Base-by-base conservation (phyloP, 1,140 invertebrate species). In the Drosophila sucinea region DNA sequence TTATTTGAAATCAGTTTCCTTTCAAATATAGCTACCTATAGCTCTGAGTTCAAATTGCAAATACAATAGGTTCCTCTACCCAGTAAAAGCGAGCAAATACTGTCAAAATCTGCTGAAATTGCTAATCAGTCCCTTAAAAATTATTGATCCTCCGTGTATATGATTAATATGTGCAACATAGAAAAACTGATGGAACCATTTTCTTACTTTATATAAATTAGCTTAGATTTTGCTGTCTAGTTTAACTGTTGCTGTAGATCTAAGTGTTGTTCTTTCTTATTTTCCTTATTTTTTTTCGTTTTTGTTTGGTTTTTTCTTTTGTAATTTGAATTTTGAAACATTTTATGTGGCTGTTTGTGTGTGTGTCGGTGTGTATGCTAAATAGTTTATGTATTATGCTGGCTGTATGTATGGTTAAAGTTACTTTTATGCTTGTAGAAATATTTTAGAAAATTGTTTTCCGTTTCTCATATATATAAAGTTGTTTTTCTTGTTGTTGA, bases 331-430 rank as follows among this genome's bases (percentile, higher is more conserved):
- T 51, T 51, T 51, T 1, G 23, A 51, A 51, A 51, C 44, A 27
- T 51, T 51, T 27, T 25, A 3, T 51, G 11, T 41, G 35, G 8
- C 1, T 66, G 35, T 33, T 32, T 10, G 17, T 51, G 35, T 56
- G 38, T 54, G 33, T 61, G 30, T 60, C 57, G 1, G 35, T 47
- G 44, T 47, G 5, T 51, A 27, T 51, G 23, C 44, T 80, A 71
- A 76, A 67, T 79, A 60, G 74, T 58, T 51, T 44, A 63, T 75
- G 61, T 68, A 76, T 63, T 76, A 63, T 67, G 72, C 44, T 51
- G 55, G 38, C 70, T 65, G 67, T 67, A 61, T 62, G 40, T 65
- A 67, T 61, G 54, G 60, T 70, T 51, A 51, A 27, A 27, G 44
- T 51, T 51, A 1, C 23, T 51, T 17, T 51, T 17, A 51, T 51